Evolutionary conservation across 2,113 vertebrate species (phyloP).

Genomic region (Nibea coibor): DNA sequence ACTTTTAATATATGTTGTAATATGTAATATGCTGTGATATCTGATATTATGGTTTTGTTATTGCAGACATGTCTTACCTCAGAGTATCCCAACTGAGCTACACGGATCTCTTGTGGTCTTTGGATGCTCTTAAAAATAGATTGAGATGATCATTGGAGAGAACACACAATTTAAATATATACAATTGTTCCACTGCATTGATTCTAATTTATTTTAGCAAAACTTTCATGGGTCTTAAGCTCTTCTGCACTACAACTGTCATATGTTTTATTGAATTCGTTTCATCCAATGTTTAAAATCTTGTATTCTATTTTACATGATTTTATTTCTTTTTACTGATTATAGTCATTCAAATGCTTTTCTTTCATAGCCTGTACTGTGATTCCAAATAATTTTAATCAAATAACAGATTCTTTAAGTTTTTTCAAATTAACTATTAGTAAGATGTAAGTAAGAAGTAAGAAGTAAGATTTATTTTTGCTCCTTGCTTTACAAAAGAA

Average conservation of each 20-base stretch:
- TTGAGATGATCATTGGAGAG: conserved; percentile 10
- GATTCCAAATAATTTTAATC: background rate
- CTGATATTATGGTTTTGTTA: background rate
- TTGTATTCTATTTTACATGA: too few species aligned
- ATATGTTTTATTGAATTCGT: background rate
- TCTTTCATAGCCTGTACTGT: background rate
- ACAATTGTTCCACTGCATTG: background rate
- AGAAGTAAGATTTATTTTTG: background rate
- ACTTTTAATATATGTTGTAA: background rate
- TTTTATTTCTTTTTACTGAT: too few species aligned
- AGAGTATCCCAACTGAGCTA: conserved; percentile 30
- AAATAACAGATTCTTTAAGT: background rate
- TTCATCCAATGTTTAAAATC: too few species aligned
- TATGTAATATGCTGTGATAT: background rate
- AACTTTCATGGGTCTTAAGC: background rate
- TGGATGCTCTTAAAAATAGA: conserved; percentile 44
- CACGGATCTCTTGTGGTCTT: conserved; percentile 29
- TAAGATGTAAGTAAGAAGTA: too few species aligned
- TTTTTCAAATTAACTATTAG: background rate
- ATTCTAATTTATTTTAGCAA: background rate
- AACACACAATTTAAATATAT: background rate
- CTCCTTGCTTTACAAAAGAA: background rate
- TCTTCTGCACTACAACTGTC: background rate
- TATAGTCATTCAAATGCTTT: background rate
- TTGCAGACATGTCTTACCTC: conserved; percentile 42